phyloP scores from a whole-genome alignment of 1,140 invertebrate genomes.

The Tigriopus japonicus region DNA sequence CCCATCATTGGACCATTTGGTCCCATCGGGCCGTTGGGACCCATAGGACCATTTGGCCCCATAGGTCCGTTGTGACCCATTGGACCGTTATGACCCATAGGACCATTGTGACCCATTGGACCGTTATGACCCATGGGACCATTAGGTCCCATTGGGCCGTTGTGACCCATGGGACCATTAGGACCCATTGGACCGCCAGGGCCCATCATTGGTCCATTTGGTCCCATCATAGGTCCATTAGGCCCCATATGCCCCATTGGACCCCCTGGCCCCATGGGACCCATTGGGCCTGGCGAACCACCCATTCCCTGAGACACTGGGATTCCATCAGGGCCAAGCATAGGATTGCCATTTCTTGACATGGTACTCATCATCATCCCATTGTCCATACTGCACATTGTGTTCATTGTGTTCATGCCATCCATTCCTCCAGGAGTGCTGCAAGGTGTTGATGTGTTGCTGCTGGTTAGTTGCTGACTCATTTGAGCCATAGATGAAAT shows the following conservation, averaged over 20 bases:
- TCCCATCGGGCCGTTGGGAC: constrained; percentile 18
- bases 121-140: constrained; percentile 15
- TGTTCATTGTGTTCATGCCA: background rate
- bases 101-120: constrained; percentile 26
- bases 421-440: constrained; percentile 2
- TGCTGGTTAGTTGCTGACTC: constrained; percentile 71
- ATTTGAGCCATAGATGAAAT: constrained; percentile 82
- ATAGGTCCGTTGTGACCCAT: background rate
- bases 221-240: constrained; percentile 14
- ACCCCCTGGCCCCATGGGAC: constrained; percentile 21
- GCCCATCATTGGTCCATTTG: constrained; percentile 16
- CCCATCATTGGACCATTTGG: constrained; percentile 17
- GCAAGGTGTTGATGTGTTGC: constrained; percentile 16
- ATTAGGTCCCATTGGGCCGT: constrained; percentile 16
- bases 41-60: constrained; percentile 15
- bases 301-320: constrained; percentile 14
- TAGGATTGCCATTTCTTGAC: constrained; percentile 31
- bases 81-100: constrained; percentile 15
- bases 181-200: constrained; percentile 25
- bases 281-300: constrained; percentile 20
- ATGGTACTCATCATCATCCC: constrained; percentile 24
- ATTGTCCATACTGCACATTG: constrained; percentile 28
- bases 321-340: constrained; percentile 16
- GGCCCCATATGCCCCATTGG: constrained; percentile 24
- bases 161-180: constrained; percentile 10